Conservation (phyloP, 2,797 vertebrate genomes). For the Petrocephalus schoutedeni region DNA sequence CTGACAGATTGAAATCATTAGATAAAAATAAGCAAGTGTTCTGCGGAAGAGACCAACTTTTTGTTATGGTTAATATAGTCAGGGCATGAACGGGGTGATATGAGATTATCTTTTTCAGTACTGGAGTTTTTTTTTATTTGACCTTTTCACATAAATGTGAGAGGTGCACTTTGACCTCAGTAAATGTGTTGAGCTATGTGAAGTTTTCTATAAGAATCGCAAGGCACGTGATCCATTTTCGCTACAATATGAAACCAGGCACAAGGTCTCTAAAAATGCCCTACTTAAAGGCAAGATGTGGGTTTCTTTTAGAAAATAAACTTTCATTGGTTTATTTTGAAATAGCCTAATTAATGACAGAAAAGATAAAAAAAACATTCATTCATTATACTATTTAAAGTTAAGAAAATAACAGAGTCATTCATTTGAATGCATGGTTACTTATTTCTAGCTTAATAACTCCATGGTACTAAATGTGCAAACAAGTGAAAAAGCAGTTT, state of each 20-base stretch:
- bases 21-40: slow-evolving; percentile 8
- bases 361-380: slow-evolving; percentile 28
- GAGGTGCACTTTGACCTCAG: slow-evolving; percentile 20
- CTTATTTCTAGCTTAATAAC: slow-evolving; percentile 50
- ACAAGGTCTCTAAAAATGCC: slow-evolving; percentile 8
- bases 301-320: slow-evolving; percentile 37
- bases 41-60: not conserved
- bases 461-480: slow-evolving; percentile 38
- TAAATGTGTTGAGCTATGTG: slow-evolving; percentile 22
- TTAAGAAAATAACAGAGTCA: slow-evolving; percentile 42
- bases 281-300: slow-evolving; percentile 42
- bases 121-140: not conserved
- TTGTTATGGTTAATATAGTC: not conserved
- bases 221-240: not conserved
- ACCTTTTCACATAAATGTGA: not conserved
- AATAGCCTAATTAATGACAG: slow-evolving; percentile 19
- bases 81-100: not conserved
- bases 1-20: not conserved
- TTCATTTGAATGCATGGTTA: slow-evolving; percentile 34
- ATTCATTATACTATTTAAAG: slow-evolving; percentile 52
- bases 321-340: slow-evolving; percentile 18
- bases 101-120: slow-evolving; percentile 3
- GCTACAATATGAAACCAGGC: slow-evolving; percentile 16
- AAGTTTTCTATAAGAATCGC: not conserved
- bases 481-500: slow-evolving; percentile 38